phyloP scores from a whole-genome alignment of 2,888 invertebrate genomes.

The Crocallis elinguaria region DNA sequence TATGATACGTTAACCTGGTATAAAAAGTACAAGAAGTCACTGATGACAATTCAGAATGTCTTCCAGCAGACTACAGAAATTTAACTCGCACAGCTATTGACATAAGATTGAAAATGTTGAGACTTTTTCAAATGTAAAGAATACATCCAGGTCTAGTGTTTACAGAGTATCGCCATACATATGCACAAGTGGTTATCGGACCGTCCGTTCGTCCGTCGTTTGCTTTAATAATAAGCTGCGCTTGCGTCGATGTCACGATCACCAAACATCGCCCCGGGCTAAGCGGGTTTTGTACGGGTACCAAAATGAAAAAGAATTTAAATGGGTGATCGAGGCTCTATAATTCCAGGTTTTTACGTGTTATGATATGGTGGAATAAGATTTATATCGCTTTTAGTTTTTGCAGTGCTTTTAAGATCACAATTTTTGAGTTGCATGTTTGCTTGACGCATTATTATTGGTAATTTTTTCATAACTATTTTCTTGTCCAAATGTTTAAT shows the following conservation, averaged over 20 bases:
- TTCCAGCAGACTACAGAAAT: conserved; percentile 2
- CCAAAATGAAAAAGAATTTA: conserved; percentile 59
- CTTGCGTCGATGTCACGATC: conserved; percentile 78
- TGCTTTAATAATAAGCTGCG: conserved; percentile 80
- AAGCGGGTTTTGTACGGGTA: conserved; percentile 50
- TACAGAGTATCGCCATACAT: conserved; percentile 75
- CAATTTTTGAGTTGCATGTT: background rate
- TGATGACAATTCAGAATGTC: conserved; percentile 31
- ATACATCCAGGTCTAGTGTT: conserved; percentile 60
- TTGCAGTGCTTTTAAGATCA: conserved; percentile 5
- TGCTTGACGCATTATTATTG: background rate
- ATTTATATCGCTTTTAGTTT: conserved; percentile 18
- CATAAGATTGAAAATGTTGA: conserved; percentile 18
- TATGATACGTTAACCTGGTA: conserved; percentile 20
- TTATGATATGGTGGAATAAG: conserved; percentile 16
- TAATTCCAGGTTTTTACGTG: conserved; percentile 29
- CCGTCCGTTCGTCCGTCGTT: conserved; percentile 68
- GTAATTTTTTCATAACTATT: too few species aligned
- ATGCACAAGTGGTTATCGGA: conserved; percentile 79
- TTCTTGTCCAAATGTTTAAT: conserved; percentile 13
- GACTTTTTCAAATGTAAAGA: conserved; percentile 33
- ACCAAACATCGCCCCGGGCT: conserved; percentile 69
- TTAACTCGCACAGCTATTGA: background rate
- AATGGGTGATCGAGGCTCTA: conserved; percentile 43
- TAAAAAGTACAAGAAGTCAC: conserved; percentile 21